A percentile compares a stretch with the other conserved stretches of the same genome.
Conservation (phyloP, 2,113 vertebrate species). For the Phocoena phocoena region DNA sequence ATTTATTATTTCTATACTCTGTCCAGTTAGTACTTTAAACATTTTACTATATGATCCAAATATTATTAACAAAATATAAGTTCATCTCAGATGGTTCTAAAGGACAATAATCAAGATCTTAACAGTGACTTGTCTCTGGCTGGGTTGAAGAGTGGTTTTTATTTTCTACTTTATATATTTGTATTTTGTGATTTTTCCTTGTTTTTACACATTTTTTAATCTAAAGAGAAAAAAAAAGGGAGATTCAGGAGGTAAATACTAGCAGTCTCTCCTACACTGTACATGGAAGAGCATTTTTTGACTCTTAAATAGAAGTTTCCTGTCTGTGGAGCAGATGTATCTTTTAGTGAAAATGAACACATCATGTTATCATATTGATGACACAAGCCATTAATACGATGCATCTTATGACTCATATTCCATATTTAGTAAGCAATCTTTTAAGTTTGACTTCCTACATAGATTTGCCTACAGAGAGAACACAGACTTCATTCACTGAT, state of each 20-base stretch:
- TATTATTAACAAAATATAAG: background rate
- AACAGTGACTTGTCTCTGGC: background rate
- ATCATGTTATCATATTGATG: background rate
- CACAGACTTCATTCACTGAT: background rate
- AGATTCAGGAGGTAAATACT: background rate
- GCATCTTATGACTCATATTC: background rate
- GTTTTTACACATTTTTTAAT: background rate
- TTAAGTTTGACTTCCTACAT: background rate
- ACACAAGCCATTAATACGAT: background rate
- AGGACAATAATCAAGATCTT: background rate
- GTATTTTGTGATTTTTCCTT: background rate
- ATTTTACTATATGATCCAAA: background rate
- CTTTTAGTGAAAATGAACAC: background rate
- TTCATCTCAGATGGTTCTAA: background rate
- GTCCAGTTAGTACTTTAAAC: background rate
- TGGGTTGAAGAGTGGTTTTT: background rate
- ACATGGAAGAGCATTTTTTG: background rate
- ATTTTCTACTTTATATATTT: conserved; percentile 1
- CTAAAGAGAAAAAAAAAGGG: background rate
- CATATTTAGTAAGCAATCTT: conserved; percentile 3
- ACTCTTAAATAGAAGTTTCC: background rate
- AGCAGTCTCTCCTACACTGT: background rate
- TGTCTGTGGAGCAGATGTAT: background rate
- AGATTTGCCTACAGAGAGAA: background rate
- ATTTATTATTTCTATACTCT: conserved; percentile 7